Evolutionary conservation across 1,140 invertebrate genomes (phyloP), one percentile per base, ranked within the genome.

Genomic region (Heterodera schachtii): DNA sequence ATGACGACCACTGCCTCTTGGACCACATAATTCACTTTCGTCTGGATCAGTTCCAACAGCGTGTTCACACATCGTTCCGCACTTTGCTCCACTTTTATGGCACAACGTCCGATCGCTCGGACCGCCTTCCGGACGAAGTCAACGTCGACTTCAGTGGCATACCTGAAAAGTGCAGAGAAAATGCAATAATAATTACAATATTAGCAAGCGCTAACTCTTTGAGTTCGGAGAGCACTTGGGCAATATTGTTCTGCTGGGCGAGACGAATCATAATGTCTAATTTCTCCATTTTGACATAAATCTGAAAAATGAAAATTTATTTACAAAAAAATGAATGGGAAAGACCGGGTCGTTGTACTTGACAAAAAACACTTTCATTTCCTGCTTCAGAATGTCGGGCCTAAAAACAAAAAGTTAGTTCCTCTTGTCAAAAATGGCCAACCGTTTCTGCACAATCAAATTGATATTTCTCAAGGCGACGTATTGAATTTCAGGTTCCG

Each of bases 311-410:
- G 2, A 66, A 16, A 44, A 41, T 7, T 4, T 41, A 16, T 66
- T 11, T 16, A 13, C 41, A 52, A 19, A 75, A 69, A 75, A 66
- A 67, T 4, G 13, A 5, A 67, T 16, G 11, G 13, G 91, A 99
- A 99, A 6, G 90, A 99, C 99, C 9, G 98, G 98, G 92, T 99
- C 98, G 90, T 99, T 99, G 91, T 99, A 99, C 89, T 99, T 99
- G 19, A 99, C 98, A 90, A 99, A 99, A 92, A 99, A 99, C 47
- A 96, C 97, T 92, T 99, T 99, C 97, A 99, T 99, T 91, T 99
- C 98, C 88, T 99, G 96, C 90, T 99, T 99, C n/a, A 99, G 91
- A 84, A 99, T 98, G 83, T 99, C 97, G 0, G 96, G 95, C 77
- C 97, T 92, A 73, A 76, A 13, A 69, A 41, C 3, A 21, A 78